These are phyloP conservation scores for Folsomia candida DNA, from an alignment of 2,888 invertebrate genomes.

Conservation along the genomic window DNA sequence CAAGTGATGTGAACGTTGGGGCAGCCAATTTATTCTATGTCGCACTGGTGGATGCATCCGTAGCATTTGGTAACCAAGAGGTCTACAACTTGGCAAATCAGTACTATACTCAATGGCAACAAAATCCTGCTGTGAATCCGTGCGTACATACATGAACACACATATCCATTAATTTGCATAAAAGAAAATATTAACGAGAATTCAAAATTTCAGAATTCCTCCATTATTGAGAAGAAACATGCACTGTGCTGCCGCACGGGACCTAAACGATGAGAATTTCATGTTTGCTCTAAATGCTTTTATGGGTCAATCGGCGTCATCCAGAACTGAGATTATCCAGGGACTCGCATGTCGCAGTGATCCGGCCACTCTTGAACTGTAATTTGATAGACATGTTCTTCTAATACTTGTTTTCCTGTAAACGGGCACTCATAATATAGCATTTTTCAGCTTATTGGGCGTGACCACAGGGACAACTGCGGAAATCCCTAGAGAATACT, in stretches of 20 bases:
- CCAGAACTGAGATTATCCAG: background rate
- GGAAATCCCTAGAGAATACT: constrained; percentile 22
- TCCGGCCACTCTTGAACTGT: background rate
- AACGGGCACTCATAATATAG: background rate
- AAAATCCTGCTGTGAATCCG: constrained; percentile 28
- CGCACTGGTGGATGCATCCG: constrained; percentile 34
- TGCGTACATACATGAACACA: constrained; percentile 11
- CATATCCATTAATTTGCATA: background rate
- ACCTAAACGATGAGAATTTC: constrained; percentile 16
- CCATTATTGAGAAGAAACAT: constrained; percentile 26
- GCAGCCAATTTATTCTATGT: constrained; percentile 29
- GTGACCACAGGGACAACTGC: constrained; percentile 21
- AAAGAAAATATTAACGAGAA: background rate
- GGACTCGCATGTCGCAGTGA: background rate
- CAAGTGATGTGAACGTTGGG: constrained; percentile 12
- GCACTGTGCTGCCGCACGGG: constrained; percentile 31
- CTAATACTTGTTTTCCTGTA: background rate
- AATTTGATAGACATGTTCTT: background rate
- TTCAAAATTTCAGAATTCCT: constrained; percentile 26
- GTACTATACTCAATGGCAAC: constrained; percentile 30
- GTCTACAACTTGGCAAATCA: constrained; percentile 21
- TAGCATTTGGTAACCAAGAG: constrained; percentile 21
- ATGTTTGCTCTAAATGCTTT: constrained; percentile 30
- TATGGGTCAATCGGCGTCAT: background rate
- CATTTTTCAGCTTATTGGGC: constrained; percentile 21